phyloP scores from a whole-genome alignment of 2,888 invertebrate genomes.

The Lepidochrysops patricia region DNA sequence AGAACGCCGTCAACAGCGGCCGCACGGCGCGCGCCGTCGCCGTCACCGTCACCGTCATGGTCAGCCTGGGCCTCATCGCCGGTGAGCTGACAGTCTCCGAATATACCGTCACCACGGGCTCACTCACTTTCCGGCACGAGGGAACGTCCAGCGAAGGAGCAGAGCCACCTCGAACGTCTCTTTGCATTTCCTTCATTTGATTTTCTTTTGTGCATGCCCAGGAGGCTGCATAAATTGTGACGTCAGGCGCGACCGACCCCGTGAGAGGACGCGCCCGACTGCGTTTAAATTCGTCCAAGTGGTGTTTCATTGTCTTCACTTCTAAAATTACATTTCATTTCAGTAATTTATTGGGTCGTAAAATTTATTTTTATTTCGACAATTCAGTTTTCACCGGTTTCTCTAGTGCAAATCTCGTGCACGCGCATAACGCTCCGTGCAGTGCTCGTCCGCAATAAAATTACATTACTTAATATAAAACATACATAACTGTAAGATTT shows the following conservation, averaged over 20 bases:
- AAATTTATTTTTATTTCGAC: background rate
- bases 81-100: slow-evolving; percentile 31
- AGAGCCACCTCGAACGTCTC: background rate
- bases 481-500: no score
- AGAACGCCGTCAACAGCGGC: background rate
- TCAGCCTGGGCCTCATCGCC: slow-evolving; percentile 38
- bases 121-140: background rate
- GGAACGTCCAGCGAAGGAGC: background rate
- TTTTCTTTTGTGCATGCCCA: background rate
- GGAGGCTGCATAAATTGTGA: background rate
- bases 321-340: background rate
- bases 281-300: no score
- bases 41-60: slow-evolving; percentile 35
- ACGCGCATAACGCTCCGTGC: background rate
- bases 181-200: background rate
- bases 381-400: background rate
- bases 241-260: background rate
- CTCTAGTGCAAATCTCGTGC: background rate
- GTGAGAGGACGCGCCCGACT: no score
- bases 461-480: no score
- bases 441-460: background rate
- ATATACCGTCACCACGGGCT: background rate
- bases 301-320: background rate
- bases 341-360: background rate
- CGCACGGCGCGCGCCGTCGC: slow-evolving; percentile 30